Conservation (phyloP, 1,140 invertebrate species). For the Hylaeus anthracinus region DNA sequence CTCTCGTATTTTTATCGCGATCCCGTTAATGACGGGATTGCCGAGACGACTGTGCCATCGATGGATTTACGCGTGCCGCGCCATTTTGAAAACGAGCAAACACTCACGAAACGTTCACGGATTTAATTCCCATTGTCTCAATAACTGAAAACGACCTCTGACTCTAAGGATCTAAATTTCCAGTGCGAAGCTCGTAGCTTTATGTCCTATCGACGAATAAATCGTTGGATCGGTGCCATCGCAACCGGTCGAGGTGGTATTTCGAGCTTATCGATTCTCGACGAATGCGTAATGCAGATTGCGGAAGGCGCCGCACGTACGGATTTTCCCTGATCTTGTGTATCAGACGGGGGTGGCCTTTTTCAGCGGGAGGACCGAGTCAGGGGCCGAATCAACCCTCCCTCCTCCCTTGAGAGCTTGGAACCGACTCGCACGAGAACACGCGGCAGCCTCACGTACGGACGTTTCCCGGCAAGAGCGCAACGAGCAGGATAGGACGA, state of each 20-base stretch:
- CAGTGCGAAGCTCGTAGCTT: no score
- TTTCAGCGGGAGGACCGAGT: constrained; percentile 3
- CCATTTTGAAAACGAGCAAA: no score
- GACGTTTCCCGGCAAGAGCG: constrained; percentile 33
- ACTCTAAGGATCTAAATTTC: no score
- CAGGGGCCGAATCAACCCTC: neutral
- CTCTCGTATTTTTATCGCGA: no score
- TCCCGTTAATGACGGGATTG: no score
- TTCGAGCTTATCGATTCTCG: constrained; percentile 26
- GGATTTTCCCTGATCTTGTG: constrained; percentile 54
- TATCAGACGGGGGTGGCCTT: constrained; percentile 42
- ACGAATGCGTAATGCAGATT: constrained; percentile 47
- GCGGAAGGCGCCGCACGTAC: constrained; percentile 43
- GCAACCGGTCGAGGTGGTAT: neutral
- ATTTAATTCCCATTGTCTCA: no score
- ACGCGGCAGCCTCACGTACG: constrained; percentile 30
- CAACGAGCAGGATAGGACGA: constrained; percentile 51
- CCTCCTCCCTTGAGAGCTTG: constrained; percentile 2
- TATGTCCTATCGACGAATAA: no score
- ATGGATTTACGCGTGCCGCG: no score
- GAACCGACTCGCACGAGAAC: neutral
- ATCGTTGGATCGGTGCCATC: no score
- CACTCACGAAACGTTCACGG: no score
- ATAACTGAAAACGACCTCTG: no score
- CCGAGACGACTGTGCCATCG: no score